Base-by-base conservation (phyloP, 2,888 invertebrate genomes). In the Mimumesa dahlbomi region DNA sequence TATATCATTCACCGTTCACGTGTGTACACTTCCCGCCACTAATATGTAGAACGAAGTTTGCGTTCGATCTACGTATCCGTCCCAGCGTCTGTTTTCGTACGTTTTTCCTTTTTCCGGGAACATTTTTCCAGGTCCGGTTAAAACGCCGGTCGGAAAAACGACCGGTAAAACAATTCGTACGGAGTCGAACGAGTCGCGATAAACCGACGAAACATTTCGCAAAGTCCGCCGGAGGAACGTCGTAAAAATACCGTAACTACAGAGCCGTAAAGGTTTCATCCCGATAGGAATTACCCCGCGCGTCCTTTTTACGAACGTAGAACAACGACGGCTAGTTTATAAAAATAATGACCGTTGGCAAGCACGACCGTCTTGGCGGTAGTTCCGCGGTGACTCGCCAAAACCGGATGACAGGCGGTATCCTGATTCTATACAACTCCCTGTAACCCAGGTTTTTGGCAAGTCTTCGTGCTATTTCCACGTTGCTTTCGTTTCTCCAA, bases 361-460 rank as follows among this genome's bases (percentile, higher is more conserved):
- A 19, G 14, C 25, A n/a, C 69, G 70, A 50, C 59, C 58, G 52
- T 22, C 34, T 43, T 61, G 56, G 57, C 43, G 57, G 34, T 29
- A 25, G 22, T 52, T 11, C 25, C 49, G 29, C 36, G 56, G 63
- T 75, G 72, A 68, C 65, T 75, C 18, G 65, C 56, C 64, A 59
- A 46, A 74, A 72, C 42, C 31, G 43, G 59, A 65, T 59, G 72
- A 78, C 65, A 43, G 63, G 67, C 62, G 64, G 70, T 58, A 64
- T 40, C 22, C 49, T 31, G 42, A 43, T 29, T 56, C 50, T 36
- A 36, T 40, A 45, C 42, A n/a, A n/a, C 42, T n/a, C 25, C 42
- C 42, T 40, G 36, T 42, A 22, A 19, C 61, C 43, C 46, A 34
- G n/a, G n/a, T n/a, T 65, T 66, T 63, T 56, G 48, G 58, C 62